Base-by-base conservation (phyloP, 2,113 vertebrate species). In the Forbesichthys agassizii region DNA sequence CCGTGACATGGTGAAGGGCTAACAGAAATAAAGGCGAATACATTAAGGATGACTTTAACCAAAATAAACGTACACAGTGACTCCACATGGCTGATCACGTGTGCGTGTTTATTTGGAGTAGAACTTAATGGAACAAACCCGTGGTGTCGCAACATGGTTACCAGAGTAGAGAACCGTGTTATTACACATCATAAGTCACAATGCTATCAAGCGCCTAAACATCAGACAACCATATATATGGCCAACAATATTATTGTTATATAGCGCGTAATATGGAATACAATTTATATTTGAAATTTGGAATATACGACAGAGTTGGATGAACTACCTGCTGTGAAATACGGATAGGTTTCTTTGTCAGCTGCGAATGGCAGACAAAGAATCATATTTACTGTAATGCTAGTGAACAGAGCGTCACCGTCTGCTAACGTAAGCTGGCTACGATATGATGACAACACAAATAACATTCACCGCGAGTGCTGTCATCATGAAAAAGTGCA, bases 21-120 rank as follows among this genome's bases (percentile, higher is more conserved):
- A 5, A 61, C 9, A 60, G 5, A 65, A 11, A 71, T 12, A 68
- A 65, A 49, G 46, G 3, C 20, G 48, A 27, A 68, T 18, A 46
- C 47, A n/a, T 20, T 33, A 18, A 52, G 53, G 49, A 18, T 55
- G 55, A 46, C 27, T 11, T 33, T 11, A 11, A 3, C 1, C 6
- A 8, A 49, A 53, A 60, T n/a, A 52, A 48, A 51, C 56, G n/a
- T 11, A 55, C 12, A 3, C 12, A 3, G n/a, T 60, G 0, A 36
- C 67, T 66, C 81, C 83, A 90, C 84, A 86, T 81, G 89, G 80
- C 71, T 67, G 83, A 66, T 91, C 91, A 93, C 86, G 88, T 73
- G 63, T 70, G 47, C 61, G 1, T 92, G 90, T 93, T 93, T 90
- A 92, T 88, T 79, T 82, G 70, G 67, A 61, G 36, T 42, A 0